Conservation (phyloP, 2,113 vertebrate species). For the Arizona elegans region DNA sequence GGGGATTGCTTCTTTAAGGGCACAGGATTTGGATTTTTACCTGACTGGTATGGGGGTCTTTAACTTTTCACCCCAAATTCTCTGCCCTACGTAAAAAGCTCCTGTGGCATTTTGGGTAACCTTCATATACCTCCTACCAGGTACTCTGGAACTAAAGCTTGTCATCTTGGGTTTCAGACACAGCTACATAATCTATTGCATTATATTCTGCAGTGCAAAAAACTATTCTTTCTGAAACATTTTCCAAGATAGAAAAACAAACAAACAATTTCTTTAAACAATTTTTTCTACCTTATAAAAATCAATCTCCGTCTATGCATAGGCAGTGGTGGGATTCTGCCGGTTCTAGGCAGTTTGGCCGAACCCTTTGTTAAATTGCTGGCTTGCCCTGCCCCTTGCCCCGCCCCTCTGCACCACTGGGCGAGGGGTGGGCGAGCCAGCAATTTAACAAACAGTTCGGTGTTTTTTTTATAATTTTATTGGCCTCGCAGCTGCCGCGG, state of each 20-base stretch:
- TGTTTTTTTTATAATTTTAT: no score
- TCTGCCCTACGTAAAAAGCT: background rate
- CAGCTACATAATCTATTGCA: background rate
- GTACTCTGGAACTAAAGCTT: background rate
- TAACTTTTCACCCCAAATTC: background rate
- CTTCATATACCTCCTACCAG: background rate
- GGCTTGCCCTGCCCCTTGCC: no score
- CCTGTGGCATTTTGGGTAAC: background rate
- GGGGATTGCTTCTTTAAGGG: background rate
- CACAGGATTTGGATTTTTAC: background rate
- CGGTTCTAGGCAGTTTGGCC: no score
- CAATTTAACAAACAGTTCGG: no score
- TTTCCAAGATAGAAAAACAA: background rate
- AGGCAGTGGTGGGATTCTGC: no score
- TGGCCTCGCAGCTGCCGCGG: no score
- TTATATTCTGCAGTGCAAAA: no score
- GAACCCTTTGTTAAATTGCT: no score
- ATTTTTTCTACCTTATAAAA: slow-evolving; percentile 11
- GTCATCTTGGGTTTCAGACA: background rate
- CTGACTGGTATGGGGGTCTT: background rate
- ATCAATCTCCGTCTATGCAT: slow-evolving; percentile 32
- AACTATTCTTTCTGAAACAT: background rate
- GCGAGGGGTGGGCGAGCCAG: no score
- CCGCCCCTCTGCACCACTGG: no score
- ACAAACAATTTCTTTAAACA: background rate